Evolutionary conservation across 2,797 vertebrate genomes (phyloP).

Genomic region (Lithobates pipiens): DNA sequence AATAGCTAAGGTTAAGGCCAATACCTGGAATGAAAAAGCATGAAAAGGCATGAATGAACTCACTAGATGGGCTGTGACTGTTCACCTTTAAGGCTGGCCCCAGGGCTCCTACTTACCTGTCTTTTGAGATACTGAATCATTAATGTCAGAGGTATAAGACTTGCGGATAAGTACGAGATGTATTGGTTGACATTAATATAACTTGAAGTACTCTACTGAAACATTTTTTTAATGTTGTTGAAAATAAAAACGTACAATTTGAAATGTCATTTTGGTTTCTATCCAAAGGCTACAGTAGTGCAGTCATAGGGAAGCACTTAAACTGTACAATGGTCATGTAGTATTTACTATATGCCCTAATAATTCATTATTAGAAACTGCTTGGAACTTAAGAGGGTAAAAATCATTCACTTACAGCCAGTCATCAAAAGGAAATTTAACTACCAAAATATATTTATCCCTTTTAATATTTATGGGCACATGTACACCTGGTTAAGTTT

Average conservation of each 20-base stretch:
- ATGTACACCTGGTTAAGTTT: neutral
- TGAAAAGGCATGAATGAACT: neutral
- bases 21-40: neutral
- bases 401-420: neutral
- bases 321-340: neutral
- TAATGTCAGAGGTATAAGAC: constrained; percentile 35
- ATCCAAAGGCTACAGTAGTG: constrained; percentile 15
- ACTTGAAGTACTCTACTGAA: constrained; percentile 12
- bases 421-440: neutral
- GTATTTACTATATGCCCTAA: neutral
- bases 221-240: constrained; percentile 19
- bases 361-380: neutral
- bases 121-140: constrained; percentile 29
- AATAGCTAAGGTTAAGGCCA: neutral
- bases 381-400: neutral
- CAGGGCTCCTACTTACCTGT: constrained; percentile 23
- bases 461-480: neutral
- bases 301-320: neutral
- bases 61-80: constrained; percentile 12
- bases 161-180: constrained; percentile 12
- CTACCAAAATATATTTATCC: neutral
- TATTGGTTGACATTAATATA: constrained; percentile 10
- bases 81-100: constrained; percentile 14
- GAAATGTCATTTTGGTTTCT: constrained; percentile 18
- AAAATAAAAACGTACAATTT: constrained; percentile 36